phyloP scores from a whole-genome alignment of 1,140 invertebrate species.

The Mylabris phalerata region DNA sequence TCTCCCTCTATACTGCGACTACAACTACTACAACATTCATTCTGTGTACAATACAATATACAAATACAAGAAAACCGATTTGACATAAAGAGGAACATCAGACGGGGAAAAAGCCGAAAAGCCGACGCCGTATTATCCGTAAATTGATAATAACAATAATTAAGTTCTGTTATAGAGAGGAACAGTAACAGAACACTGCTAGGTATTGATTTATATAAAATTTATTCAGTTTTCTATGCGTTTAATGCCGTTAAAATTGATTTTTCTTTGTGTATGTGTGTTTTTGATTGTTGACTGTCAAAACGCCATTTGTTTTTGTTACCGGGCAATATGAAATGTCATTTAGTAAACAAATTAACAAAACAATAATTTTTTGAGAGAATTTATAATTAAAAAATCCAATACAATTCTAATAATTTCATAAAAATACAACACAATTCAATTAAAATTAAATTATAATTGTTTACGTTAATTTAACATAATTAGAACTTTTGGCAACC shows the following conservation, averaged over 20 bases:
- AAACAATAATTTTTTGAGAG: too few species aligned
- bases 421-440: too few species aligned
- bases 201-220: not conserved
- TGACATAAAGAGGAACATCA: too few species aligned
- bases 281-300: constrained; percentile 7
- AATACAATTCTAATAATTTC: not conserved
- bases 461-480: too few species aligned
- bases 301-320: constrained; percentile 39
- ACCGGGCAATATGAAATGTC: constrained; percentile 40
- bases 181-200: not conserved
- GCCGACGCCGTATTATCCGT: constrained; percentile 35
- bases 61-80: constrained; percentile 1
- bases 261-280: too few species aligned
- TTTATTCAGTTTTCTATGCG: not conserved
- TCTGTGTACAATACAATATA: not conserved
- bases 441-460: too few species aligned
- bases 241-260: too few species aligned
- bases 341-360: constrained; percentile 33
- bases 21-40: not conserved
- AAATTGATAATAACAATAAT: constrained; percentile 4
- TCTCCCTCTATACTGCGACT: not conserved
- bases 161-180: not conserved
- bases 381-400: not conserved
- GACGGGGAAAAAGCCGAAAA: constrained; percentile 16
- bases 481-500: too few species aligned